Percentiles rank a stretch among this genome's conserved stretches.
phyloP scores from a whole-genome alignment of 2,797 vertebrate species.

The Eutrigla gurnardus region DNA sequence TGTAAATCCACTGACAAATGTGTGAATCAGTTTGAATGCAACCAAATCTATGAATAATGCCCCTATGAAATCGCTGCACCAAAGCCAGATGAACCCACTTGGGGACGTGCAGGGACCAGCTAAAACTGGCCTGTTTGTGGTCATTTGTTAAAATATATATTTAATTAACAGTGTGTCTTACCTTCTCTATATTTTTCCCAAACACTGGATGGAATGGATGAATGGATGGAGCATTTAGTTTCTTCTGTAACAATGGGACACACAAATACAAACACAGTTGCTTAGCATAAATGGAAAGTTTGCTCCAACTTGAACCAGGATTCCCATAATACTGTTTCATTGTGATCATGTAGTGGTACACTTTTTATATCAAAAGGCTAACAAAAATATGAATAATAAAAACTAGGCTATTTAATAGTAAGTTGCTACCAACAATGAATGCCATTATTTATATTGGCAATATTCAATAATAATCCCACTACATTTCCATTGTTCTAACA shows the following conservation, averaged over 20 bases:
- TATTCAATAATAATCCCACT: not conserved
- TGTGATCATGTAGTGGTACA: not conserved
- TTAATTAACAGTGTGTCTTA: no score
- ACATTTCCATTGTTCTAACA: not conserved
- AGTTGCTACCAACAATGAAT: not conserved
- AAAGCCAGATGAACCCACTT: not conserved
- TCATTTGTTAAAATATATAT: not conserved
- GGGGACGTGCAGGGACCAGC: not conserved
- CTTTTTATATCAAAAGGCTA: not conserved
- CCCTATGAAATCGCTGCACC: not conserved
- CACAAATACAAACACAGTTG: no score
- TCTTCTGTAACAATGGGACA: no score
- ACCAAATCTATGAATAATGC: not conserved
- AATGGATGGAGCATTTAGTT: not conserved
- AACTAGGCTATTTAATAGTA: not conserved
- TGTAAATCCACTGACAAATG: conserved; percentile 6
- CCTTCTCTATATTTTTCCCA: no score
- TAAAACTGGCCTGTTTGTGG: not conserved
- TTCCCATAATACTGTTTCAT: not conserved
- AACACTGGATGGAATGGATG: no score
- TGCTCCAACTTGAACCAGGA: not conserved
- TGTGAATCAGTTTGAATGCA: not conserved
- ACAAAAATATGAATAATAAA: not conserved
- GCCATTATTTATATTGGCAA: not conserved
- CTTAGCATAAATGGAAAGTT: not conserved